These are phyloP conservation scores for Cancer borealis DNA, from an alignment of 2,888 invertebrate genomes.

Conservation along the genomic window DNA sequence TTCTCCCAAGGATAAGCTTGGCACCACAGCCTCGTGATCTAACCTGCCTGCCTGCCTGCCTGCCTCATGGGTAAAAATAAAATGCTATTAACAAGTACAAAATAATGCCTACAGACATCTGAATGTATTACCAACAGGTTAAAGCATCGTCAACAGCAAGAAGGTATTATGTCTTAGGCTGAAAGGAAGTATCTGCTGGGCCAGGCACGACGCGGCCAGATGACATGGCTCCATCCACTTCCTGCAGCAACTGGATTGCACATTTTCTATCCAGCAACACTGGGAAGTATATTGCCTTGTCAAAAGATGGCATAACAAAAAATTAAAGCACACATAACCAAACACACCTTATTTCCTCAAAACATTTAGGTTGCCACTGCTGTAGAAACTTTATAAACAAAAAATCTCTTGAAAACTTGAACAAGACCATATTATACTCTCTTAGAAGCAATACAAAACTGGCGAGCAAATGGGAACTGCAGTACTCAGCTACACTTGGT, in stretches of 20 bases:
- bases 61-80: constrained; percentile 47
- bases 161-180: constrained; percentile 34
- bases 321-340: constrained; percentile 63
- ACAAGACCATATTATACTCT: constrained; percentile 57
- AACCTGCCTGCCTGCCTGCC: constrained; percentile 55
- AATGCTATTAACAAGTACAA: constrained; percentile 58
- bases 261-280: constrained; percentile 59
- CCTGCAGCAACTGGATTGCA: constrained; percentile 52
- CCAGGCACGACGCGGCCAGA: constrained; percentile 61
- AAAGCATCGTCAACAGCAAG: constrained; percentile 48
- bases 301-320: constrained; percentile 59
- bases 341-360: constrained; percentile 66
- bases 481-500: constrained; percentile 70
- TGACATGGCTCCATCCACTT: constrained; percentile 55
- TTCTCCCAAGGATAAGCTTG: constrained; percentile 63
- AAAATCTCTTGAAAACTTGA: constrained; percentile 49
- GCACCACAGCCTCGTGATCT: constrained; percentile 66
- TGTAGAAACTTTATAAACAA: constrained; percentile 42
- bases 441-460: constrained; percentile 64
- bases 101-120: constrained; percentile 53
- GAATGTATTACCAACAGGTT: constrained; percentile 56
- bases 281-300: constrained; percentile 63
- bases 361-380: constrained; percentile 60
- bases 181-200: constrained; percentile 47
- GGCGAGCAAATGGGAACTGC: constrained; percentile 64